Evolutionary conservation across 2,888 invertebrate genomes (phyloP), one percentile per base, ranked within the genome.

Genomic region (Meteorus colon): DNA sequence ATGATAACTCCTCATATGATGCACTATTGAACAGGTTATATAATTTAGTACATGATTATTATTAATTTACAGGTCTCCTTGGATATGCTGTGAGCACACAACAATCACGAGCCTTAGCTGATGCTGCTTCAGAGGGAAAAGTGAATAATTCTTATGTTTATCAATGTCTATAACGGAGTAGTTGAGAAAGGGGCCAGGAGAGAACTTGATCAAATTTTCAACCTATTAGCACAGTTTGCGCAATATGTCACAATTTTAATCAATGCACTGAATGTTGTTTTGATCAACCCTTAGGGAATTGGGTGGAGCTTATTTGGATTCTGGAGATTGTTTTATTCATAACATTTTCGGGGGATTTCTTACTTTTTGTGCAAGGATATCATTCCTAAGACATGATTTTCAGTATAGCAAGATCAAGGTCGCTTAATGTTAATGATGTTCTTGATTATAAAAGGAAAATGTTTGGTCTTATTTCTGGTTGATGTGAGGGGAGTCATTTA

Each of bases 111-210:
- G 82, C 82, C n/a, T 80, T 85, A 71, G 87, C 89, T 37, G 87
- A 89, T 87, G 86, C 86, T 51, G 87, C 86, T 4, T 82, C 88
- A 0, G 89, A 89, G 77, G 89, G 88, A 81, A 89, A 89, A 81
- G 89, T 89, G 77, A 59, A 76, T 66, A 67, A 68, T 72, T 69
- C 16, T 34, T 10, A 73, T 73, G 19, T 8, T 34, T 29, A 60
- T 19, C 19, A 8, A 55, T 8, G n/a, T 19, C 2, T 19, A 55
- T 55, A 55, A 55, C 19, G 31, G 27, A 14, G 8, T 27, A 59
- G 65, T n/a, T n/a, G 2, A 48, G 2, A 45, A 45, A 45, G 10
- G 45, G n/a, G 6, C 19, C 8, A 19, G 19, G 10, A 8, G 1
- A 24, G 6, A 55, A 55, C 4, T 6, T n/a, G 0, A 48, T 16